A percentile compares a stretch with the other conserved stretches of the same genome.
phyloP scores from a whole-genome alignment of 2,113 vertebrate species.

The Mesembrinibis cayennensis region DNA sequence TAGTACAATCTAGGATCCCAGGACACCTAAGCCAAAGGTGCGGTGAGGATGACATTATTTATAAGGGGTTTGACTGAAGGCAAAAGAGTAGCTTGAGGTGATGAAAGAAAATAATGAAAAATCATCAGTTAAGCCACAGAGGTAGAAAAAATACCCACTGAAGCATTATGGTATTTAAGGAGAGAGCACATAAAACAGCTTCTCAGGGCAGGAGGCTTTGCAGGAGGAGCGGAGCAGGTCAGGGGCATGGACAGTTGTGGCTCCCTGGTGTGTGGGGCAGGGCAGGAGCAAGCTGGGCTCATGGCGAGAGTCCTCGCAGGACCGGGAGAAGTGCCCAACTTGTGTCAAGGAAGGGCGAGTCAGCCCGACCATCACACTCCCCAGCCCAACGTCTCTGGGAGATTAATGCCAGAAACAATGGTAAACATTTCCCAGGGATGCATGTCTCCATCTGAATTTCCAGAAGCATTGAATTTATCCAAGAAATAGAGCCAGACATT shows the following conservation, averaged over 20 bases:
- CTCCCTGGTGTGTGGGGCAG: rapidly evolving
- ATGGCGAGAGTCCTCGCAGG: rapidly evolving
- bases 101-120: neutral
- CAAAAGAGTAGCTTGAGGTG: neutral
- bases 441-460: neutral
- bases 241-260: neutral
- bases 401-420: neutral
- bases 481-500: neutral
- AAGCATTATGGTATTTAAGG: neutral
- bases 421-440: neutral
- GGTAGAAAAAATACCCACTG: neutral
- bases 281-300: neutral
- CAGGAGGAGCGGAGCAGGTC: neutral
- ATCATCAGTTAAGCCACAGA: neutral
- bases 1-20: neutral
- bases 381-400: neutral
- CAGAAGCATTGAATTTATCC: neutral
- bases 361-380: neutral
- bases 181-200: neutral
- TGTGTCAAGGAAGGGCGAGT: neutral
- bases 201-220: neutral
- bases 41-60: neutral
- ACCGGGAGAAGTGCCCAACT: neutral
- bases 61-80: neutral
- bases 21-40: neutral